These are phyloP conservation scores for Ischnus inquisitorius DNA, from an alignment of 2,888 invertebrate genomes.

Conservation along the genomic window DNA sequence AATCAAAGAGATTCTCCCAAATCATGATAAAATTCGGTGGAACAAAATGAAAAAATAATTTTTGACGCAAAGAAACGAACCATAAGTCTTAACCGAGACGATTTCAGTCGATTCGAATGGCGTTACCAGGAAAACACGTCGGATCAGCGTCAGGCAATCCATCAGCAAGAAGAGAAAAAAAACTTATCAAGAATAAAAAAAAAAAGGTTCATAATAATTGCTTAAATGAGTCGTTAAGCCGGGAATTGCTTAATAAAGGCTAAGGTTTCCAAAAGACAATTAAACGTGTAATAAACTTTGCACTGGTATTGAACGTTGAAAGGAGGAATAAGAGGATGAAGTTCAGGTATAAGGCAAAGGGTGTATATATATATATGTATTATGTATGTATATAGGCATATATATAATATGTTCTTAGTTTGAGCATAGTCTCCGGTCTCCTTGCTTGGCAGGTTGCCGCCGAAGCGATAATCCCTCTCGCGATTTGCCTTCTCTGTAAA, in stretches of 20 bases:
- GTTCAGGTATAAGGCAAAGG: constrained; percentile 18
- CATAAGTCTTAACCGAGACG: no score
- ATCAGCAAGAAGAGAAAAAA: constrained; percentile 2
- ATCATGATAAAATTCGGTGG: not conserved
- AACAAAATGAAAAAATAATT: no score
- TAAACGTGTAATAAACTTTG: constrained; percentile 61
- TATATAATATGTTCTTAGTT: constrained; percentile 58
- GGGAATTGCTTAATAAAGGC: constrained; percentile 53
- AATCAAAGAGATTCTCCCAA: not conserved
- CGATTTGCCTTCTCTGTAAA: constrained; percentile 59
- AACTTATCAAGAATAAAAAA: constrained; percentile 1
- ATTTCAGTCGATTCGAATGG: not conserved
- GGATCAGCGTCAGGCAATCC: not conserved
- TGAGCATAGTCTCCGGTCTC: constrained; percentile 39
- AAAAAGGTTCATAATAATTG: not conserved
- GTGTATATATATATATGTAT: constrained; percentile 24
- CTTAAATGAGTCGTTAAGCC: constrained; percentile 50
- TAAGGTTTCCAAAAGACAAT: constrained; percentile 57
- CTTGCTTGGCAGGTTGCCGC: constrained; percentile 46
- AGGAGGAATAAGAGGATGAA: constrained; percentile 18
- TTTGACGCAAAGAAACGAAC: no score
- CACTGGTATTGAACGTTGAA: constrained; percentile 38
- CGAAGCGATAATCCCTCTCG: constrained; percentile 60
- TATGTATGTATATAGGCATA: constrained; percentile 34
- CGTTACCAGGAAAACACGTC: not conserved